A percentile compares a stretch with the other conserved stretches of the same genome.
phyloP scores from a whole-genome alignment of 2,113 vertebrate species.

The Vidua macroura region DNA sequence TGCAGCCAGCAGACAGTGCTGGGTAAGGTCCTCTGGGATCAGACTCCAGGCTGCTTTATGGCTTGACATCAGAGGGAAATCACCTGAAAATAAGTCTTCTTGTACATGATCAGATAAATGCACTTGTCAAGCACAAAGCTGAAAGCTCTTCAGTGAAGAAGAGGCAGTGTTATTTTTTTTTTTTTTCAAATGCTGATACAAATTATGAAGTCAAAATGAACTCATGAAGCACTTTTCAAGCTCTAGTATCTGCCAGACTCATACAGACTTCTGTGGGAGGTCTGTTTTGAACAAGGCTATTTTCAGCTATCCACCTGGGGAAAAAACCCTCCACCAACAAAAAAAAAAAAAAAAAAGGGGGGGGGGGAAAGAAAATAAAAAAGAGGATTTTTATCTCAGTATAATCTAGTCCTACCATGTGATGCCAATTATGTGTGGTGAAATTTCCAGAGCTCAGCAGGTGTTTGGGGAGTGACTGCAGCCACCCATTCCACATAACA shows the following conservation, averaged over 20 bases:
- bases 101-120: neutral
- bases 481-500: neutral
- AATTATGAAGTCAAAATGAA: slow-evolving; percentile 7
- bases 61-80: slow-evolving; percentile 3
- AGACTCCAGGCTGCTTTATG: neutral
- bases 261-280: neutral
- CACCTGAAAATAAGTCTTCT: neutral
- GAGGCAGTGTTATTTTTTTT: neutral
- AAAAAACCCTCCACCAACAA: no score
- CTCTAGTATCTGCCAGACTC: neutral
- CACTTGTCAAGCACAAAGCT: neutral
- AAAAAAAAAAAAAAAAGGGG: no score
- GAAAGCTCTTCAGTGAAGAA: slow-evolving; percentile 5
- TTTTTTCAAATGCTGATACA: neutral
- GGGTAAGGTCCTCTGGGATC: neutral
- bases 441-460: neutral
- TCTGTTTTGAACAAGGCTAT: neutral
- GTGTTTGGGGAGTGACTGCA: neutral
- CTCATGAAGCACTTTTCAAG: neutral
- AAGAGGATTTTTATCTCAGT: neutral
- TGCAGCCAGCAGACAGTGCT: neutral
- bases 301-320: slow-evolving; percentile 20
- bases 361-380: no score
- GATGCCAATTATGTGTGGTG: neutral
- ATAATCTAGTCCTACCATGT: neutral